Base-by-base conservation (phyloP, 2,113 vertebrate species). In the Anolis sagrei region DNA sequence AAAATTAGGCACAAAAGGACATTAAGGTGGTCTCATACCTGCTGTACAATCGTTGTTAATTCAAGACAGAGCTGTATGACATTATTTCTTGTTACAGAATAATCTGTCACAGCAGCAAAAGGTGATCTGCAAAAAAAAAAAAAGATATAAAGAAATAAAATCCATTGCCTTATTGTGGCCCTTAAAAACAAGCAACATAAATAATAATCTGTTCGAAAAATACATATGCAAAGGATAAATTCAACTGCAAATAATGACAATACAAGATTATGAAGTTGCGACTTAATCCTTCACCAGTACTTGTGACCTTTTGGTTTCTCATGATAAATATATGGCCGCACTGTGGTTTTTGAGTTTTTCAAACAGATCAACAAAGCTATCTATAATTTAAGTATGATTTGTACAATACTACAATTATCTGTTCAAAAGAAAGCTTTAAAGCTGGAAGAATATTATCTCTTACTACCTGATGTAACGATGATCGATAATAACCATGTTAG, bases 61-160 rank as follows among this genome's bases (percentile, higher is more conserved):
- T 99, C 98, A 96, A 99, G 96, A 95, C 98, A 99, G 91, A 99
- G 98, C 94, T 99, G 98, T 95, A 99, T 99, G 91, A 99, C 98
- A 92, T 98, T 99, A 96, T 99, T 99, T 93, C 98, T 97, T 93
- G 98, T 99, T 93, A 99, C 97, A 75, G 98, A 99, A 92, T 99
- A 99, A 96, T 99, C 98, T 93, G 98, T 98, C 93, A 99, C 98
- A 88, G 98, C 97, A 94, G 98, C 98, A 94, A 99, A 99, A 81
- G 98, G 98, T 87, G 98, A 99, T 97, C 98, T 99, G 94, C 77
- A 95, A 96, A 95, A 91, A 61, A 80, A 82, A 86, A 92, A 90
- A 90, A 64, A 11, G 81, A 27, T 36, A 3, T 89, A 92, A 73
- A 44, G 39, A 44, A 94, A 75, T 32, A 58, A 61, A 64, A 92